These are phyloP conservation scores for Cyaniris semiargus DNA, from an alignment of 2,888 invertebrate species.

Conservation along the genomic window DNA sequence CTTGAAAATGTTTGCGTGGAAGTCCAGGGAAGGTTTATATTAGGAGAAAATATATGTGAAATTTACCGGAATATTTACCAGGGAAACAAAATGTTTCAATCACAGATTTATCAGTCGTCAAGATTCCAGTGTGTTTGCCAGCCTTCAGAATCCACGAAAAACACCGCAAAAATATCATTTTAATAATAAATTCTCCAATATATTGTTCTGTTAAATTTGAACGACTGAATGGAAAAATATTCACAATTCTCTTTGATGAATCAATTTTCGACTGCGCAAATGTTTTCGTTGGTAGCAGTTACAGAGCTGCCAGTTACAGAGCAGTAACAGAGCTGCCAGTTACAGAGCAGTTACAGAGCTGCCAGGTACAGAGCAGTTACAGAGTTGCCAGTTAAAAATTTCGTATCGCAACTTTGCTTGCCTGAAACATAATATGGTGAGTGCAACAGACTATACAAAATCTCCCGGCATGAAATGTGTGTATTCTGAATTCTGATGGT, in stretches of 20 bases:
- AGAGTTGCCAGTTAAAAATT: constrained; percentile 17
- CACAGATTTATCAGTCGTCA: too few species aligned
- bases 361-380: constrained; percentile 21
- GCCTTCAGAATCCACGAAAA: neutral
- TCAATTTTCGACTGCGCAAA: constrained; percentile 20
- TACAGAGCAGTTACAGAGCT: constrained; percentile 8
- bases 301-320: constrained; percentile 13
- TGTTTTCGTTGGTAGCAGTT: constrained; percentile 21
- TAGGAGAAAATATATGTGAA: too few species aligned
- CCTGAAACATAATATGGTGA: constrained; percentile 8
- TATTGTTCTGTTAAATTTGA: constrained; percentile 1
- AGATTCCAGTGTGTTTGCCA: too few species aligned
- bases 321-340: constrained; percentile 14
- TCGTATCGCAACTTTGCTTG: constrained; percentile 4
- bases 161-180: neutral
- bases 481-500: neutral
- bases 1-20: too few species aligned
- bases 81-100: too few species aligned
- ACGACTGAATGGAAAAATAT: neutral
- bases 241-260: constrained; percentile 21
- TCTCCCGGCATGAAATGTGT: neutral
- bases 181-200: neutral
- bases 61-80: too few species aligned
- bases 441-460: neutral
- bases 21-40: too few species aligned